Base-by-base conservation (phyloP, 2,113 vertebrate species). In the Equus quagga region DNA sequence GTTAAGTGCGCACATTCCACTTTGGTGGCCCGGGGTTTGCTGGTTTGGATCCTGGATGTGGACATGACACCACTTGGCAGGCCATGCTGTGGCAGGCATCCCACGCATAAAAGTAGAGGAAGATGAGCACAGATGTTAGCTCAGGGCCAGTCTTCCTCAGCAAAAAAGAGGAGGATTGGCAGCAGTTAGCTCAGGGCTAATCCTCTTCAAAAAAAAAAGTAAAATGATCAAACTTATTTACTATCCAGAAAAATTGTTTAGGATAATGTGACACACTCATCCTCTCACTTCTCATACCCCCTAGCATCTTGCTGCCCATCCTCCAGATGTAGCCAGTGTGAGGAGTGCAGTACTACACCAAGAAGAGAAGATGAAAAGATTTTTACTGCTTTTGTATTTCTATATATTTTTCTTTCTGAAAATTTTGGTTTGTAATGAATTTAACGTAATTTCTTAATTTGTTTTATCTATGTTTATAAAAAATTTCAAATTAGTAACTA, bases 201-300 rank as follows among this genome's bases (percentile, higher is more conserved):
- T 41, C 36, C 3, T 41, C 36, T 41, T 41, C 36, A n/a, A n/a
- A 41, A 41, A 41, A 41, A 69, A 60, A 79, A 79, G 70, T 31
- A 91, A 69, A 70, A 79, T 41, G 24, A n/a, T 62, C 41, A 80
- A 33, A 86, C 8, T 51, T 91, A 78, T 19, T 95, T 95, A 84
- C 28, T 46, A 70, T 80, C 62, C 6, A 82, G 69, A 82, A 56
- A 75, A 24, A 67, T 28, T 84, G 49, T 84, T 65, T 76, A 15
- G n/a, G 26, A 56, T 70, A 69, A n/a, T 72, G 56, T 64, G 44
- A 33, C 44, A 72, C 21, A 78, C 64, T 80, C 5, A n/a, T 14
- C 54, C 44, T 56, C 46, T 49, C 14, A 33, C 62, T 85, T 84
- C 24, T 19, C 31, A 19, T 49, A 15, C 11, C 64, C 26, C 15